Conservation (phyloP, 2,888 invertebrate species). For the Leptura quadrifasciata region DNA sequence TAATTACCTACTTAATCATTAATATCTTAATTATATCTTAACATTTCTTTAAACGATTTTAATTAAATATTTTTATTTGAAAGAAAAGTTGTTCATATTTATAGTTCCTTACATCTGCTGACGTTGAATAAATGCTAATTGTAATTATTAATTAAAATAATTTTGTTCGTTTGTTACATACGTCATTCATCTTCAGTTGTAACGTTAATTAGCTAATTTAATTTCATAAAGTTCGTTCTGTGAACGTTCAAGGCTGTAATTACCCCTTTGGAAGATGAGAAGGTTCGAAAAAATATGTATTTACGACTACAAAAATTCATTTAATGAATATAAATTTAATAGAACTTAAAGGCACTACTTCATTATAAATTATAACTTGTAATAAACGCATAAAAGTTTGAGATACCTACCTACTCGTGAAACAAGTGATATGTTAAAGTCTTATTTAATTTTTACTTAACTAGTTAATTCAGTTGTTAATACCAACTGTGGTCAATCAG, state of each 20-base stretch:
- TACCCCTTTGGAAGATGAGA: not conserved
- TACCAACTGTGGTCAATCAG: too few species aligned
- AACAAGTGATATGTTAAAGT: too few species aligned
- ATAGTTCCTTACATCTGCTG: not conserved
- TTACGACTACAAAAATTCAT: too few species aligned
- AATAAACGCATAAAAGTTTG: too few species aligned
- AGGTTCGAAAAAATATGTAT: not conserved
- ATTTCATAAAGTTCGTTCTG: conserved; percentile 8
- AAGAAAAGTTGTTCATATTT: not conserved
- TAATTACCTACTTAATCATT: conserved; percentile 29
- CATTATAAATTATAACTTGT: too few species aligned
- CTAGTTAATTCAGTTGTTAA: too few species aligned
- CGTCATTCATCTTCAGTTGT: conserved; percentile 4
- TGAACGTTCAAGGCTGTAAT: not conserved
- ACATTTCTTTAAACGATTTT: not conserved
- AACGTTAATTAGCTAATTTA: not conserved
- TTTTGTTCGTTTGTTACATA: not conserved
- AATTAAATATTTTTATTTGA: conserved; percentile 11
- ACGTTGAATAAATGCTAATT: conserved; percentile 6
- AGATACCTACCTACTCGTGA: too few species aligned
- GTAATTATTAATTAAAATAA: conserved; percentile 7
- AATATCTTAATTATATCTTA: conserved; percentile 24
- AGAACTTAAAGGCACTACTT: too few species aligned
- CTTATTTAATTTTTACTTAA: too few species aligned
- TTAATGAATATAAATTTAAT: too few species aligned